Percentiles rank a stretch among this genome's conserved stretches.
These are phyloP conservation scores for Sarcoramphus papa DNA, from an alignment of 2,797 vertebrate species.

Conservation along the genomic window DNA sequence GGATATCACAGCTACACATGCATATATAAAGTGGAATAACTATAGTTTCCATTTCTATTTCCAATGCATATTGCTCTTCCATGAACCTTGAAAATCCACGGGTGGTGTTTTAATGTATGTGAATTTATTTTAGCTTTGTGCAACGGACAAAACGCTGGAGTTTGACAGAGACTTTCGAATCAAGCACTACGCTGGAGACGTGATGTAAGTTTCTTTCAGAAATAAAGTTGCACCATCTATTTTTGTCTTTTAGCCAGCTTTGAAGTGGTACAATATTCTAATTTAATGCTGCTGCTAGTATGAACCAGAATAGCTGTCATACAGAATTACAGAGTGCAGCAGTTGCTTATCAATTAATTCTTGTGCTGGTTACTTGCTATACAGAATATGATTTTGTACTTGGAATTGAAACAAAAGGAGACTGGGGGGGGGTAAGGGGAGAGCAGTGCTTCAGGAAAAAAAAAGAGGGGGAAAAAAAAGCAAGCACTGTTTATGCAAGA, in stretches of 20 bases:
- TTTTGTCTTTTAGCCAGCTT: neutral
- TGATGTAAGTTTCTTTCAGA: slow-evolving; percentile 83
- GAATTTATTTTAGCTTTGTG: slow-evolving; percentile 81
- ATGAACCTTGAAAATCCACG: accelerated
- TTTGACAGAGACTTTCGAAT: slow-evolving; percentile 97
- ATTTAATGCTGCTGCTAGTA: neutral
- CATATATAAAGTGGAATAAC: neutral
- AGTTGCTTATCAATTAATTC: neutral
- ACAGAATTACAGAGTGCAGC: neutral
- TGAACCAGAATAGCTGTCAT: neutral
- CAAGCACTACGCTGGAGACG: slow-evolving; percentile 93
- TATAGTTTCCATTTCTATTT: neutral
- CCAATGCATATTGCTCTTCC: neutral
- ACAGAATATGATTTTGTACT: neutral
- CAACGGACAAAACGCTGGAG: slow-evolving; percentile 91
- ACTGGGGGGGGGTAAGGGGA: neutral
- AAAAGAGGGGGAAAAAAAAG: neutral
- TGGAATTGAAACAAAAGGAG: neutral
- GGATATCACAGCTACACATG: neutral
- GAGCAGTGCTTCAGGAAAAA: neutral
- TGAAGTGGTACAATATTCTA: neutral
- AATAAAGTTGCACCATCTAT: neutral
- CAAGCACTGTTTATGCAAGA: neutral
- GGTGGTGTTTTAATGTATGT: neutral
- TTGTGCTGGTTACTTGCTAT: neutral